Conservation (phyloP, 2,888 invertebrate genomes). For the Ametastegia equiseti region DNA sequence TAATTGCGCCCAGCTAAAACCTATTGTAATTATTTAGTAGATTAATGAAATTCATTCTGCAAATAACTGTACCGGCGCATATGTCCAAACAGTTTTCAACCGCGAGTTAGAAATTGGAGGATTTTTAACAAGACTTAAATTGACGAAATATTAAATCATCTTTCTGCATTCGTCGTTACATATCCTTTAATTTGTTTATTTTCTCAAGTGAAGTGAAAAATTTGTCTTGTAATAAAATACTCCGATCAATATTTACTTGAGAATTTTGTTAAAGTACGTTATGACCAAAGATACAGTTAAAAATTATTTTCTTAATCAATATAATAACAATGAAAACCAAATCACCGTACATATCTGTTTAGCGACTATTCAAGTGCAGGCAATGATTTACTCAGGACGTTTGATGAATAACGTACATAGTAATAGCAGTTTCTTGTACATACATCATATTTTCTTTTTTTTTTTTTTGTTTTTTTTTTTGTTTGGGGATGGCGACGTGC, state of each 20-base stretch:
- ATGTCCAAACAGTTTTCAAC: constrained; percentile 2
- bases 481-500: constrained; percentile 26
- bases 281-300: not conserved
- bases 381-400: not conserved
- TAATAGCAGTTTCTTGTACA: not conserved
- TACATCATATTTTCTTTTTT: not conserved
- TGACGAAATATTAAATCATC: not conserved
- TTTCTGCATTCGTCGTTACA: not conserved
- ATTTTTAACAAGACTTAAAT: constrained; percentile 2
- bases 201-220: too few species aligned
- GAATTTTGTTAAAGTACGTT: not conserved
- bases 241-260: constrained; percentile 10
- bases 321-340: constrained; percentile 20
- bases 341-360: not conserved
- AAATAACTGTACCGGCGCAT: not conserved
- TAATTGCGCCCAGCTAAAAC: not conserved
- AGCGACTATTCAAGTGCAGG: constrained; percentile 24
- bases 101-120: constrained; percentile 8
- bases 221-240: constrained; percentile 6
- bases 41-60: not conserved
- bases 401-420: constrained; percentile 11
- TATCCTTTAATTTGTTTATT: not conserved
- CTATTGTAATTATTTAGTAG: not conserved
- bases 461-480: not conserved
- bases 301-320: constrained; percentile 27